Base-by-base conservation (phyloP, 2,113 vertebrate species). In the Cercocebus atys region DNA sequence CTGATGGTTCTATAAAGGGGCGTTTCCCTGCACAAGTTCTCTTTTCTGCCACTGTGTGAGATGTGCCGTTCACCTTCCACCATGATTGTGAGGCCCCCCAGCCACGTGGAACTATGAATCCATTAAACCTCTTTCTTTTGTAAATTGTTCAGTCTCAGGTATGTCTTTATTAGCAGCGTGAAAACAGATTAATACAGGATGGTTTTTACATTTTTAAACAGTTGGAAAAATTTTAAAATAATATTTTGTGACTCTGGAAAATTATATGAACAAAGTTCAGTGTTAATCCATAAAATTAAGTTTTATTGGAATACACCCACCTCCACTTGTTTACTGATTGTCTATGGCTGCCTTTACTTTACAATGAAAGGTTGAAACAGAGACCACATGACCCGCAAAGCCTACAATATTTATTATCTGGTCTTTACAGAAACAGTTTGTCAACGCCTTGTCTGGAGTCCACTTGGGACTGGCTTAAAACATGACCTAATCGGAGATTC, bases 391-490 rank as follows among this genome's bases (percentile, higher is more conserved):
- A 50, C 35, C n/a, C 27, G 2, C n/a, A 10, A 68, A 75, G 68
- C 35, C 68, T 66, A 22, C 27, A 40, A 12, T 25, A 66, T 57
- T 35, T 57, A 59, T 55, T 40, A 1, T 11, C 38, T 75, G n/a
- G 52, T 16, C 68, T 45, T 79, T 18, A 35, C 3, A 23, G 40
- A 50, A 30, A 45, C 27, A 38, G 35, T 20, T 3, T 14, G 17
- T 57, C 55, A 35, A 40, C 20, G 35, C 50, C 50, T 25, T 2
- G 8, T 23, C 50, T 94, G 30, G 17, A 78, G 64, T 10, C 20
- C 20, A 6, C 6, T 45, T 4, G 0, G 1, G 17, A 9, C 13
- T 38, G 38, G 38, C 30, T 13, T 18, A 52, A 8, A 16, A 47
- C 68, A 25, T 14, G 20, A 70, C 61, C 20, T 17, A 13, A 55